These are phyloP conservation scores for Alloscopus bannaensis DNA, from an alignment of 2,888 invertebrate species.

Conservation along the genomic window DNA sequence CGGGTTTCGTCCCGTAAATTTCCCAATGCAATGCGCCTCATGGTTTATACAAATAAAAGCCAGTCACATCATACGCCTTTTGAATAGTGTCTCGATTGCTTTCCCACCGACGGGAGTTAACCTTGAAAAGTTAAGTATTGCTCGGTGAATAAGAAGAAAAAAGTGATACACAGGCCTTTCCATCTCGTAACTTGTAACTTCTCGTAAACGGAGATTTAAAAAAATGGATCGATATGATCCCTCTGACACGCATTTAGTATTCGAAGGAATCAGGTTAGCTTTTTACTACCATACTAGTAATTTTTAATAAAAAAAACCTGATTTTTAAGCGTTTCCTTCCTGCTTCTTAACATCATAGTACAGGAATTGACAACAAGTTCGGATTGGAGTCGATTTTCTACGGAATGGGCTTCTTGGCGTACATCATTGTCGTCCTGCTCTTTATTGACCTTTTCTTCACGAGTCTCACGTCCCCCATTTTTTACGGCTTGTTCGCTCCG, in stretches of 20 bases:
- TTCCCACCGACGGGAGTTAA: too few relatives aligned
- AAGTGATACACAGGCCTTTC: too few relatives aligned
- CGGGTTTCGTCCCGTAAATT: too few relatives aligned
- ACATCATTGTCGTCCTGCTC: conserved; percentile 66
- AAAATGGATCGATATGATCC: conserved; percentile 71
- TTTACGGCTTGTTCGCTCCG: conserved; percentile 72
- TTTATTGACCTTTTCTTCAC: conserved; percentile 72
- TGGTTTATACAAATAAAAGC: too few relatives aligned
- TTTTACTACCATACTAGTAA: conserved; percentile 2
- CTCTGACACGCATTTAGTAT: conserved; percentile 69
- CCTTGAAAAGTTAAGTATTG: too few relatives aligned
- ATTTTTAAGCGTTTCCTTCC: background rate
- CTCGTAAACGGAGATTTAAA: too few relatives aligned
- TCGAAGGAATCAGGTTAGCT: conserved; percentile 72
- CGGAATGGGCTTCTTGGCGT: conserved; percentile 71
- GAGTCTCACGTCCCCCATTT: conserved; percentile 72
- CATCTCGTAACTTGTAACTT: too few relatives aligned
- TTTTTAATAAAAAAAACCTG: background rate
- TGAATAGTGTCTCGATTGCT: too few relatives aligned
- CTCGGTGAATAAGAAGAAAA: too few relatives aligned
- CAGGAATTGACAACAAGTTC: conserved; percentile 73
- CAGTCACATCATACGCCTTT: too few relatives aligned
- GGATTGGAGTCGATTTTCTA: conserved; percentile 73
- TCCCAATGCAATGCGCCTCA: too few relatives aligned
- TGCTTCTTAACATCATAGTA: conserved; percentile 56